phyloP scores from a whole-genome alignment of 2,797 vertebrate genomes.

The Malacoraja senta region DNA sequence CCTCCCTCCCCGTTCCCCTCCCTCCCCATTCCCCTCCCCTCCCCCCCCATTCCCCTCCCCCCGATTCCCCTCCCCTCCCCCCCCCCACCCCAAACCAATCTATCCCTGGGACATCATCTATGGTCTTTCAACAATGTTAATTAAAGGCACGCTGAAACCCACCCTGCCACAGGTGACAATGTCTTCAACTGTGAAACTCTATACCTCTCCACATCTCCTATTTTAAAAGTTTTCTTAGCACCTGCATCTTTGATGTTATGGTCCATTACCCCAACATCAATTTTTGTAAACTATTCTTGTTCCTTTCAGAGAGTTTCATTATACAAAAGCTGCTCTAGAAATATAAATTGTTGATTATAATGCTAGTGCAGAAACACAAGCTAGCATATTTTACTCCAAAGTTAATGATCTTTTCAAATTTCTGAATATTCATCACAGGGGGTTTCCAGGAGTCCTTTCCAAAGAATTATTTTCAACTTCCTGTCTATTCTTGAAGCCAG shows the following conservation, averaged over 20 bases:
- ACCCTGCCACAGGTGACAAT: not conserved
- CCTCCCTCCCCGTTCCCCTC: too few relatives aligned
- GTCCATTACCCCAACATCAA: not conserved
- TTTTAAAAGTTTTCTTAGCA: not conserved
- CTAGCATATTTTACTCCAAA: not conserved
- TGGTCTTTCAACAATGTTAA: not conserved
- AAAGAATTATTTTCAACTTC: not conserved
- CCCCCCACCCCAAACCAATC: not conserved
- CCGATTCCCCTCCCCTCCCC: not conserved
- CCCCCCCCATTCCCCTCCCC: too few relatives aligned
- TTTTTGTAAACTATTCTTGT: not conserved
- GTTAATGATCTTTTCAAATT: not conserved
- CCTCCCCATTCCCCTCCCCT: too few relatives aligned
- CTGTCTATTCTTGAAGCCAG: not conserved
- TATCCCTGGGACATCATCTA: not conserved
- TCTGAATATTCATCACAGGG: not conserved
- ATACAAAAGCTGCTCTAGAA: not conserved
- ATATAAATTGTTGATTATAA: not conserved
- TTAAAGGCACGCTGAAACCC: not conserved
- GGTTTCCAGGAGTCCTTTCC: not conserved
- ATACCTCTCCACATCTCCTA: not conserved
- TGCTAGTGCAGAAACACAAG: not conserved
- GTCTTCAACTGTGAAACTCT: not conserved
- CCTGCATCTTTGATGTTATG: not conserved
- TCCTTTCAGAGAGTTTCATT: not conserved